Evolutionary conservation across 2,113 vertebrate genomes (phyloP).

Genomic region (Amazona guildingii): DNA sequence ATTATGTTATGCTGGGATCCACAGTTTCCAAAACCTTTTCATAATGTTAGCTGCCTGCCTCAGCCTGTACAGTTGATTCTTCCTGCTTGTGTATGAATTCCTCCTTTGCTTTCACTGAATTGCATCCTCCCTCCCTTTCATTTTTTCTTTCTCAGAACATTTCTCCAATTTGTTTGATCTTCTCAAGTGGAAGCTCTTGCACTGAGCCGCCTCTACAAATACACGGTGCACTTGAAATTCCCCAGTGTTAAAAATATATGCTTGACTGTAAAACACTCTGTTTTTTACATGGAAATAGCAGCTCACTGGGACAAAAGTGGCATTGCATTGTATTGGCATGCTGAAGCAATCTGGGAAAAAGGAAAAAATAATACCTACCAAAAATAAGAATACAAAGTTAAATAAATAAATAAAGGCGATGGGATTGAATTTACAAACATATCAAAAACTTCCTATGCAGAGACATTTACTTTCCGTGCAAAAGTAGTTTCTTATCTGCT

Average conservation of each 20-base stretch:
- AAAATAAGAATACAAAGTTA: slow-evolving; percentile 1
- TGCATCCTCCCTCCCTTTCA: not conserved
- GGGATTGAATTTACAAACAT: slow-evolving; percentile 37
- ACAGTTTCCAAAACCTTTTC: not conserved
- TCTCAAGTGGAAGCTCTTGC: slow-evolving; percentile 59
- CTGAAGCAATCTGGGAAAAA: slow-evolving; percentile 12
- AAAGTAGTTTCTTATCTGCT: slow-evolving; percentile 25
- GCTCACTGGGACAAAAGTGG: slow-evolving; percentile 48
- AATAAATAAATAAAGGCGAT: slow-evolving; percentile 30
- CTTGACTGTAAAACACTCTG: slow-evolving; percentile 56
- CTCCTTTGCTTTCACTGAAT: slow-evolving; percentile 16
- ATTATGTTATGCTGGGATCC: not conserved
- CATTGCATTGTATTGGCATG: not conserved
- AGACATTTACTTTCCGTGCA: slow-evolving; percentile 31
- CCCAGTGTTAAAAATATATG: slow-evolving; percentile 56
- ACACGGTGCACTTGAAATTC: slow-evolving; percentile 35
- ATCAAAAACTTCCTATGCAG: not conserved
- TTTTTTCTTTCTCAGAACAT: slow-evolving; percentile 2
- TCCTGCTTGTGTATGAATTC: not conserved
- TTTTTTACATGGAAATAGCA: slow-evolving; percentile 66
- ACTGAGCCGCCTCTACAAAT: slow-evolving; percentile 49
- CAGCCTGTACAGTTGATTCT: not conserved
- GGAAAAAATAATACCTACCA: not conserved
- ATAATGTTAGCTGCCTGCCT: not conserved
- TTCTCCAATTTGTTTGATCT: slow-evolving; percentile 63